Conservation (phyloP, 1,140 invertebrate species). For the Brachionus angularis region DNA sequence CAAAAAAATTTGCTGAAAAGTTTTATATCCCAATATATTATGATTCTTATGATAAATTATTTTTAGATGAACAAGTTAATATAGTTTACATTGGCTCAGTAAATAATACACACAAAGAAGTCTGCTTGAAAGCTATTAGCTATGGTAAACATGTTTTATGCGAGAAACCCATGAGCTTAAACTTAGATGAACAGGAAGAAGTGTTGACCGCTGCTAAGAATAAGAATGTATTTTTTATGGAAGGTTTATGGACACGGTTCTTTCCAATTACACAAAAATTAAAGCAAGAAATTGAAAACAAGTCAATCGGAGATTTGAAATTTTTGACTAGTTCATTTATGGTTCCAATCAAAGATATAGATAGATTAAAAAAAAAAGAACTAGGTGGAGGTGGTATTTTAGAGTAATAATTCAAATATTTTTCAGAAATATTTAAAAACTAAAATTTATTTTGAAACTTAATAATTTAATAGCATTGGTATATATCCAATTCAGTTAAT, state of each 20-base stretch:
- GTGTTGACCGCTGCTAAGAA: slow-evolving; percentile 54
- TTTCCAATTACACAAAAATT: slow-evolving; percentile 63
- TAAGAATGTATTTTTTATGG: slow-evolving; percentile 71
- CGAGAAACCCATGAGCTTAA: slow-evolving; percentile 76
- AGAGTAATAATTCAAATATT: background rate
- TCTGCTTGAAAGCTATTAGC: slow-evolving; percentile 67
- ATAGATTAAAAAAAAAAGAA: slow-evolving; percentile 62
- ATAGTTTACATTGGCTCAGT: slow-evolving; percentile 73
- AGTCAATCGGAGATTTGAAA: slow-evolving; percentile 67
- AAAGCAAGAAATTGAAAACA: slow-evolving; percentile 61
- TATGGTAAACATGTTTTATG: slow-evolving; percentile 75
- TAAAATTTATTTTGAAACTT: background rate
- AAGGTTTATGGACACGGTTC: slow-evolving; percentile 75
- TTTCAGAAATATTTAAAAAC: too few relatives aligned
- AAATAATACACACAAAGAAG: slow-evolving; percentile 66
- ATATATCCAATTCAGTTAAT: slow-evolving; percentile 74
- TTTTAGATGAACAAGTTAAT: slow-evolving; percentile 71
- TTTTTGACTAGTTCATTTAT: slow-evolving; percentile 68
- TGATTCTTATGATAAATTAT: slow-evolving; percentile 71
- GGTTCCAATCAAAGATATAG: slow-evolving; percentile 60
- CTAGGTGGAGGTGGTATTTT: slow-evolving; percentile 74
- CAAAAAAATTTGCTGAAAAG: slow-evolving; percentile 69
- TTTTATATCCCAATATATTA: slow-evolving; percentile 69
- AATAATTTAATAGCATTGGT: slow-evolving; percentile 65
- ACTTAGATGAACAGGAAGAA: slow-evolving; percentile 59